These are phyloP conservation scores for Eledona agricola DNA, from an alignment of 2,888 invertebrate species.

Conservation along the genomic window DNA sequence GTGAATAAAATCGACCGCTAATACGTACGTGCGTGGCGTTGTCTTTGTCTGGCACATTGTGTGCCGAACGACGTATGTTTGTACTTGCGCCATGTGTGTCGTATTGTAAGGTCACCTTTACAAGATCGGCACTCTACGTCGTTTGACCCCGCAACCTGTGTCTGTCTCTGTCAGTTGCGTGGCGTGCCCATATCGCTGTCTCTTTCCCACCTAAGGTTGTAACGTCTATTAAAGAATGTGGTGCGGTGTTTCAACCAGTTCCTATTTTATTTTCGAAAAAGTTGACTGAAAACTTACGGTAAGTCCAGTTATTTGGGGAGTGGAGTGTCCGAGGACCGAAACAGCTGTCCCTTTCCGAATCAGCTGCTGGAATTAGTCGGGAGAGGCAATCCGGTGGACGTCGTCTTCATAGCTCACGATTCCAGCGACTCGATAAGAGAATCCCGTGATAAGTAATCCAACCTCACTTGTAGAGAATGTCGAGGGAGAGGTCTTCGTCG, in stretches of 20 bases:
- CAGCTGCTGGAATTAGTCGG: no score
- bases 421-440: constrained; percentile 3
- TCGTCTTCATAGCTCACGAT: not conserved
- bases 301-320: constrained; percentile 29
- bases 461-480: constrained; percentile 59
- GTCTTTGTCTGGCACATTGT: not conserved
- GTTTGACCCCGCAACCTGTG: constrained; percentile 2
- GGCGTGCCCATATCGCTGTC: not conserved
- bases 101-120: constrained; percentile 31
- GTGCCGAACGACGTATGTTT: not conserved
- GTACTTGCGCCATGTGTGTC: not conserved
- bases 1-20: no score
- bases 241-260: constrained; percentile 18
- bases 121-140: not conserved
- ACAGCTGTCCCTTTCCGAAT: no score
- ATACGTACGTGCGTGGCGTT: no score
- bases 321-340: no score
- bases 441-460: constrained; percentile 8
- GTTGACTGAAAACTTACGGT: constrained; percentile 44
- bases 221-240: not conserved
- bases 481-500: constrained; percentile 67
- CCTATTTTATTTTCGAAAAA: constrained; percentile 42
- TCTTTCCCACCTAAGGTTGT: constrained; percentile 3
- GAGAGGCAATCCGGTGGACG: not conserved
- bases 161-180: constrained; percentile 11